phyloP scores from a whole-genome alignment of 2,113 vertebrate species.

The Tauraco erythrolophus region DNA sequence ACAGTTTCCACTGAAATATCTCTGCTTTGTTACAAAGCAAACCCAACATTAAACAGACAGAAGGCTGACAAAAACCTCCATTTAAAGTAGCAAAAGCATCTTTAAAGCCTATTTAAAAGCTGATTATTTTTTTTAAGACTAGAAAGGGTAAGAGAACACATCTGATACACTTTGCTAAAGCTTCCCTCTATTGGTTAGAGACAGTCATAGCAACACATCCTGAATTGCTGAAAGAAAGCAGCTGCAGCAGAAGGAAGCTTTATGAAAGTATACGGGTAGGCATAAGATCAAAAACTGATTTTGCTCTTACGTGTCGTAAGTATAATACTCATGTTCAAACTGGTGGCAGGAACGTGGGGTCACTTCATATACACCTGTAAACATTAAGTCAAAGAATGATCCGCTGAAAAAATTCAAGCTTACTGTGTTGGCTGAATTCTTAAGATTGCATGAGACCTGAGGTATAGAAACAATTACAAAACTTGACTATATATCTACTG shows the following conservation, averaged over 20 bases:
- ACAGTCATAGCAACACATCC: background rate
- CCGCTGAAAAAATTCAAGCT: background rate
- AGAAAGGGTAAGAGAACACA: background rate
- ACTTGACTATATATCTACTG: background rate
- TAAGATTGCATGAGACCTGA: background rate
- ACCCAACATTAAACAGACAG: background rate
- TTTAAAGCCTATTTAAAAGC: background rate
- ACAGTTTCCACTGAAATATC: background rate
- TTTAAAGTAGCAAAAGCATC: background rate
- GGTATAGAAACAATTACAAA: background rate
- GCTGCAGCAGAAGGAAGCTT: background rate
- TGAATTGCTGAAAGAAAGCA: background rate
- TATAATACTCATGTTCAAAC: conserved; percentile 96
- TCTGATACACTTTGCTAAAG: background rate
- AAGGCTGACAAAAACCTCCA: background rate
- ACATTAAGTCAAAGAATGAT: background rate
- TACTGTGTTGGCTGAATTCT: background rate
- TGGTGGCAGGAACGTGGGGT: conserved; percentile 98
- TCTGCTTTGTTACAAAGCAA: background rate
- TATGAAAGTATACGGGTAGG: background rate
- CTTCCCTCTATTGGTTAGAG: background rate
- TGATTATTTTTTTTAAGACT: background rate
- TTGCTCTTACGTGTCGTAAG: conserved; percentile 92
- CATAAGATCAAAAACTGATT: fast-evolving
- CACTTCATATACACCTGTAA: conserved; percentile 95